phyloP scores from a whole-genome alignment of 2,113 vertebrate genomes.

The Vidua macroura region DNA sequence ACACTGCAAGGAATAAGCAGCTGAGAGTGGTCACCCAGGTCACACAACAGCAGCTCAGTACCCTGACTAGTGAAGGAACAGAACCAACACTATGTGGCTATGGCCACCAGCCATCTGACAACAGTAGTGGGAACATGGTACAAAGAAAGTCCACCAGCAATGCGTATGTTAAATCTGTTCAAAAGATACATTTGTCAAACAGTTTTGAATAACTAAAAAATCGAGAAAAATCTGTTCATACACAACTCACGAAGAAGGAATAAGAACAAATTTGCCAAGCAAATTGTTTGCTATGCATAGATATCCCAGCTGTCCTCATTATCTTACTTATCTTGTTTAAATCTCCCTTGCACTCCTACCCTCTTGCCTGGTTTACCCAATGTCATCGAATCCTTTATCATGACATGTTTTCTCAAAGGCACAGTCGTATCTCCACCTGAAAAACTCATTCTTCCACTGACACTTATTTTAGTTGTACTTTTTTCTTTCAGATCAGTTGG shows the following conservation, averaged over 20 bases:
- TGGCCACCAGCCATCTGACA: background rate
- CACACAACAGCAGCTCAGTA: background rate
- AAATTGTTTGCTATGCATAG: conserved; percentile 57
- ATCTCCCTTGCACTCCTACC: conserved; percentile 27
- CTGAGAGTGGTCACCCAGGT: background rate
- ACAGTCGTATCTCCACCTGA: background rate
- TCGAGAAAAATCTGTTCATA: conserved; percentile 59
- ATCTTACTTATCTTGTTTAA: conserved; percentile 49
- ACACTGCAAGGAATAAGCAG: background rate
- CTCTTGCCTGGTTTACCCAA: conserved; percentile 4
- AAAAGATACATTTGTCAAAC: conserved; percentile 18
- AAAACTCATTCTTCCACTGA: background rate
- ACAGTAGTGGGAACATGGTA: background rate
- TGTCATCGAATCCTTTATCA: background rate
- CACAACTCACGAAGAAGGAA: conserved; percentile 13
- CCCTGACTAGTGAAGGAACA: background rate
- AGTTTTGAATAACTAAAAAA: conserved; percentile 41
- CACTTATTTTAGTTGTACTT: background rate
- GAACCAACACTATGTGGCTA: background rate
- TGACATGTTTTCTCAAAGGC: background rate
- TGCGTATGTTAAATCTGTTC: conserved; percentile 30
- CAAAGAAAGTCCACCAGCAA: conserved; percentile 26
- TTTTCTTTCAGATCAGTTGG: background rate
- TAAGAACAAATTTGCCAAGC: conserved; percentile 47
- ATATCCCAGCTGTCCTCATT: conserved; percentile 58